phyloP scores from a whole-genome alignment of 2,113 vertebrate species.

The Psephotus haematonotus region DNA sequence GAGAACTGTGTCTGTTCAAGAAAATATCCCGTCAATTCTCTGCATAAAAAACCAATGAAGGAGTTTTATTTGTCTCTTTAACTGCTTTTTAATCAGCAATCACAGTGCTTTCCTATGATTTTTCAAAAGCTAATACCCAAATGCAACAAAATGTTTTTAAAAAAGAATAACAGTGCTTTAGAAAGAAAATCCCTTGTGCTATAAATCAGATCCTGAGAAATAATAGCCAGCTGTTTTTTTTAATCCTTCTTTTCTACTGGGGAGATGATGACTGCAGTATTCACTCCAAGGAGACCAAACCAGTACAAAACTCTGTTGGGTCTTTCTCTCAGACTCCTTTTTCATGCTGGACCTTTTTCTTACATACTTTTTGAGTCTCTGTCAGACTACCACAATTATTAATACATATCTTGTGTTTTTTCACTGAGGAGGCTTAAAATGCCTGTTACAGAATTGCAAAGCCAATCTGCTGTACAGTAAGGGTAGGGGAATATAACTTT shows the following conservation, averaged over 20 bases:
- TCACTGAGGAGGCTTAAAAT: background rate
- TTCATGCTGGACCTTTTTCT: background rate
- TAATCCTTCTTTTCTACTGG: constrained; percentile 33
- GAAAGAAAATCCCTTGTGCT: constrained; percentile 27
- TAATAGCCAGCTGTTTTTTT: constrained; percentile 28
- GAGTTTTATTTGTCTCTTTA: constrained; percentile 39
- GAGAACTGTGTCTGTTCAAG: background rate
- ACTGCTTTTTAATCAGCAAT: constrained; percentile 34
- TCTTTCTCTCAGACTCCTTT: background rate
- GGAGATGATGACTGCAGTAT: constrained; percentile 16
- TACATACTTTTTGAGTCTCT: background rate
- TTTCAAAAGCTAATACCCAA: constrained; percentile 24
- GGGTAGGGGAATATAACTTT: background rate
- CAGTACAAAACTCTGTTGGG: background rate
- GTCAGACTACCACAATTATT: background rate
- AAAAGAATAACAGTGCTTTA: background rate
- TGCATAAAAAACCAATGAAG: background rate
- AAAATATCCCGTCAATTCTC: background rate
- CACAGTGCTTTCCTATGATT: background rate
- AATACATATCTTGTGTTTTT: background rate
- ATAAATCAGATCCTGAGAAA: constrained; percentile 27
- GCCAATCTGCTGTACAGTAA: background rate
- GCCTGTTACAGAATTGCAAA: background rate
- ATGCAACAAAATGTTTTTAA: background rate
- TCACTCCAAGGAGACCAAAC: background rate